Base-by-base conservation (phyloP, 37 sponge, comb jelly and placozoan genomes). In the Aphrocallistes beatrix region DNA sequence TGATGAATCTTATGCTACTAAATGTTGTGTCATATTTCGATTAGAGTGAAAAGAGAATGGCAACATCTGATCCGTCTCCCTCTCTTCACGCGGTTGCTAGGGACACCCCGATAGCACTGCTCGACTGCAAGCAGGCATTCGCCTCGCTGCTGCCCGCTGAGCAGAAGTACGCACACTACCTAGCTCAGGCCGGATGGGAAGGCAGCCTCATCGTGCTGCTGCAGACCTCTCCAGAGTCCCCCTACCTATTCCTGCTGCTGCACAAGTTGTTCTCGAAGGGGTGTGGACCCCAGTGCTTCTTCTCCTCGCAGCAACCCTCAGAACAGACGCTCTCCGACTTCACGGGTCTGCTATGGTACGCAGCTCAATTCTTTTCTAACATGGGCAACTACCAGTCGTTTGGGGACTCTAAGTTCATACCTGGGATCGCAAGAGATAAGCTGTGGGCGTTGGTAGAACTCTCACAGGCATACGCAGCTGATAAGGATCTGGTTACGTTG, bases 331-430 rank as follows among this genome's bases (percentile, higher is more conserved):
- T 38, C 38, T 81, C 81, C 19, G 38, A 13, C 37, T 51, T 86
- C 6, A 85, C 91, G 92, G 82, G 85, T 0, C 42, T 95, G 81
- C 51, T 95, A 42, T 51, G 88, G 42, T 95, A 95, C 85, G 82
- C 91, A 21, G 87, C 91, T 84, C 90, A 85, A 0, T 87, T 95
- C 47, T 93, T 88, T 50, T 75, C 84, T 51, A 95, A 95, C 86
- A 85, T 95, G 90, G 96, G 96, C 0, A 95, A 93, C 84, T 95
- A 91, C 49, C 89, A 90, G 86, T 86, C 91, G 23, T 95, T 95
- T 85, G 96, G 96, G 1, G 96, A 95, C 51, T 89, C 91, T 48
- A 95, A 95, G 84, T 84, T 95, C 49, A 45, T 95, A 21, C 96
- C 96, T 39, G 89, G 84, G 13, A 50, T 95, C 0, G 37, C 38